Base-by-base conservation (phyloP, 1,140 invertebrate genomes). In the Lepidurus packardi region DNA sequence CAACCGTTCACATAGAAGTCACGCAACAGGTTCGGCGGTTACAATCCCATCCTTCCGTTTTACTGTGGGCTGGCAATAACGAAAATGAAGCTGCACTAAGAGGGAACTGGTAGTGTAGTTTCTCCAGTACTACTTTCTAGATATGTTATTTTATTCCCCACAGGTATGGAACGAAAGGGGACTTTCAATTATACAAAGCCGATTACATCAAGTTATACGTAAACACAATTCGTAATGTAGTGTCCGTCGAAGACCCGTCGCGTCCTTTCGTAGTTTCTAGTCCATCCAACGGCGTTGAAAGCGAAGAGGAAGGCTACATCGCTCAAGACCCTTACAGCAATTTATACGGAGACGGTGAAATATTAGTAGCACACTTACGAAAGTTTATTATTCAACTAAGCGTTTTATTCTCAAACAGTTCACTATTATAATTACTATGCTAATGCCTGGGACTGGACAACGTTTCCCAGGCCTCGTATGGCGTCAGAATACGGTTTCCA, bases 401-500 rank as follows among this genome's bases (percentile, higher is more conserved):
- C 24, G 9, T 73, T 76, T 77, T 41, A 77, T 4, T 44, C 47
- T 34, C 53, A 76, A 79, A 78, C 81, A 93, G 92, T 95, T 74
- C 97, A 99, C 83, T 96, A 92, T 83, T 99, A 99, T 83, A 93
- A 95, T 82, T 97, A 98, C 83, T 24, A 90, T 0, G 85, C 85
- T 78, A 91, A 98, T 83, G 89, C 91, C 74, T 99, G 95, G 95
- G 85, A 93, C 80, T 86, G 89, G 21, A 89, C 86, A 73, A 90
- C 88, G 8, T 98, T 92, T 85, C 93, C 93, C 0, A 88, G 88
- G 13, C 89, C 94, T 0, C 88, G 97, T 80, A 98, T 99, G 85
- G 89, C 92, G 21, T 97, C 96, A 0, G 98, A 99, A 85, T 99
- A 97, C 84, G 98, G 98, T 11, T 92, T 95, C 81, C 96, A 98